Conservation (phyloP, 2,113 vertebrate species). For the Pycnonotus jocosus region DNA sequence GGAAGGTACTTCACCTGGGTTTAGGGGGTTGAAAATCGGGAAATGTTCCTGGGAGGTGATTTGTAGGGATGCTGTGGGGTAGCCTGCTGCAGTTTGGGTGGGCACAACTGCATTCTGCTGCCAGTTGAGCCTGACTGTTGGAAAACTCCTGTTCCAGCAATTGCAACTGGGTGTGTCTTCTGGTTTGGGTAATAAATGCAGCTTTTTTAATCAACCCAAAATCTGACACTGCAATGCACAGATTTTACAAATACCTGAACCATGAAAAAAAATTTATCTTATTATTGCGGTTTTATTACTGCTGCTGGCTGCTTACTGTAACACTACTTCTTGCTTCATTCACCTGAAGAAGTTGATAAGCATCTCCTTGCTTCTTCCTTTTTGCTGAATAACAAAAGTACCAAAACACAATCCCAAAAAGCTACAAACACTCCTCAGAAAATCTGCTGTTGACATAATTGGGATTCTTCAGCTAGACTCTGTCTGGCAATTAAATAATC, state of each 20-base stretch:
- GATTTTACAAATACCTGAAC: neutral
- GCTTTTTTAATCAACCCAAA: neutral
- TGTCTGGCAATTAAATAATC: neutral
- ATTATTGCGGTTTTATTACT: neutral
- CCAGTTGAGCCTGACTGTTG: neutral
- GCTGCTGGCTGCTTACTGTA: neutral
- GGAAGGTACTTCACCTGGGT: rapidly evolving
- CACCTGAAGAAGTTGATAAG: neutral
- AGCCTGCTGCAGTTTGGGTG: neutral
- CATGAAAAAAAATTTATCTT: neutral
- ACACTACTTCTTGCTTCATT: neutral
- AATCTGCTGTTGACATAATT: neutral
- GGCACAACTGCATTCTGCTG: neutral
- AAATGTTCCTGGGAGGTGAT: neutral
- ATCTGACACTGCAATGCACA: neutral
- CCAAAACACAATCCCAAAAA: neutral
- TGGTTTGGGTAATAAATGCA: neutral
- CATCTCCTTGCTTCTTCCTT: neutral
- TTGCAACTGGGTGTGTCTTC: rapidly evolving
- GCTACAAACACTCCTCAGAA: neutral
- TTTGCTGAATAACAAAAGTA: neutral
- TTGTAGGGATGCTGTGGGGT: neutral
- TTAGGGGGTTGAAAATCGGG: neutral
- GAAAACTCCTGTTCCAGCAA: neutral
- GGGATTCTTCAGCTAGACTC: neutral